Percentiles rank a stretch among this genome's conserved stretches.
phyloP scores from a whole-genome alignment of 2,888 invertebrate genomes.

The Drosophila differens region DNA sequence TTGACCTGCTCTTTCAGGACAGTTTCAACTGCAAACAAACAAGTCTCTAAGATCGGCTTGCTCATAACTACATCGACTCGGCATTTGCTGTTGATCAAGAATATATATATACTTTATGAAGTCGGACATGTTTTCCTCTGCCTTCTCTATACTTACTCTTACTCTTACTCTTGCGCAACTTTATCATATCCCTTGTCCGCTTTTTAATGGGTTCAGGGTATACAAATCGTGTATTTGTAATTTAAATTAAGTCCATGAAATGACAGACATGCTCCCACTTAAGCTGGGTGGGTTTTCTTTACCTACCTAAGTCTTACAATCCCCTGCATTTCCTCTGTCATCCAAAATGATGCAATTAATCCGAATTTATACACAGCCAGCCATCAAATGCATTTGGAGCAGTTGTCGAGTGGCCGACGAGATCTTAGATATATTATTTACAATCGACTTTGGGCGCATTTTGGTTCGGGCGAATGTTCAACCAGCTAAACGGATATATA shows the following conservation, averaged over 20 bases:
- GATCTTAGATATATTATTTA: constrained; percentile 63
- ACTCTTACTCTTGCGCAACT: neutral
- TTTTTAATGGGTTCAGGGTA: neutral
- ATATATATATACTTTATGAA: neutral
- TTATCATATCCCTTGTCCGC: neutral
- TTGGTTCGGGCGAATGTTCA: neutral
- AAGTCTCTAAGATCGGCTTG: neutral
- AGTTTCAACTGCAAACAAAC: neutral
- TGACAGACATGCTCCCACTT: too few species aligned
- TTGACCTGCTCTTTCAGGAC: neutral
- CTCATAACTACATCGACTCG: neutral
- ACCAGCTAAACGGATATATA: constrained; percentile 36
- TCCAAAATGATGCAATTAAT: constrained; percentile 4
- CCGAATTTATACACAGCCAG: neutral
- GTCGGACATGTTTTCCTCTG: neutral
- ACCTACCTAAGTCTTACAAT: neutral
- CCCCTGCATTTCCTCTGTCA: neutral
- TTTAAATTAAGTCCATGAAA: neutral
- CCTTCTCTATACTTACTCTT: neutral
- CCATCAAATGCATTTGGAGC: constrained; percentile 18
- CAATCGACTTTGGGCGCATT: constrained; percentile 30
- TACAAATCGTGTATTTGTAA: neutral
- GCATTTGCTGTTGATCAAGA: neutral
- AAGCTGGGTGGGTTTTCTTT: neutral
- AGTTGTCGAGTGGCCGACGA: constrained; percentile 12